A percentile compares a stretch with the other conserved stretches of the same genome.
These are phyloP conservation scores for Melanophora roralis DNA, from an alignment of 2,888 invertebrate genomes.

Conservation along the genomic window DNA sequence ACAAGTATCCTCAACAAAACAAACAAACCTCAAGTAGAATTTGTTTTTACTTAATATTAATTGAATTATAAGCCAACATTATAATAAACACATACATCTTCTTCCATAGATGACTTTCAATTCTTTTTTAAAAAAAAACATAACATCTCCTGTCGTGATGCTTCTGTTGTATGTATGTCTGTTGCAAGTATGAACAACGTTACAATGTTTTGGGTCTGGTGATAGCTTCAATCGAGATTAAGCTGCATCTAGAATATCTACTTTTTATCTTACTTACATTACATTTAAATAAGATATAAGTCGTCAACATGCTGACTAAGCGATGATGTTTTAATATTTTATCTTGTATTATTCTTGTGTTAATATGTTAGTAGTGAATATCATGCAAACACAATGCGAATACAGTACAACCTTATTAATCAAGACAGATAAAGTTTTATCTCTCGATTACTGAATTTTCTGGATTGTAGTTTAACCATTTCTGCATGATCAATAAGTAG, in stretches of 20 bases:
- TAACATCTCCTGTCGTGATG: conserved; percentile 71
- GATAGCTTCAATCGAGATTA: not conserved
- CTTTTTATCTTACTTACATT: not conserved
- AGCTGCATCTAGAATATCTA: not conserved
- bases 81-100: conserved; percentile 61
- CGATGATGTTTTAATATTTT: not conserved
- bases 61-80: conserved; percentile 76
- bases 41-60: conserved; percentile 69
- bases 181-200: not conserved
- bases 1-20: conserved; percentile 20
- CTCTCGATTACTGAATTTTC: no score
- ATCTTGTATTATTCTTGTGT: not conserved
- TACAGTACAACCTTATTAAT: no score
- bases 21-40: conserved; percentile 43
- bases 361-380: no score
- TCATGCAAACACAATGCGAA: no score
- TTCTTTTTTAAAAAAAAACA: conserved; percentile 19
- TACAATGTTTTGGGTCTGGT: not conserved
- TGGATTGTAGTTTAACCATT: no score
- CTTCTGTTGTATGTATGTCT: conserved; percentile 10
- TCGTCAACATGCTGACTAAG: not conserved
- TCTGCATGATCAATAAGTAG: no score
- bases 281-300: conserved; percentile 10
- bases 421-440: no score
- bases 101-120: conserved; percentile 26